phyloP scores from a whole-genome alignment of 2,888 invertebrate species.

The Yponomeuta evonymella region DNA sequence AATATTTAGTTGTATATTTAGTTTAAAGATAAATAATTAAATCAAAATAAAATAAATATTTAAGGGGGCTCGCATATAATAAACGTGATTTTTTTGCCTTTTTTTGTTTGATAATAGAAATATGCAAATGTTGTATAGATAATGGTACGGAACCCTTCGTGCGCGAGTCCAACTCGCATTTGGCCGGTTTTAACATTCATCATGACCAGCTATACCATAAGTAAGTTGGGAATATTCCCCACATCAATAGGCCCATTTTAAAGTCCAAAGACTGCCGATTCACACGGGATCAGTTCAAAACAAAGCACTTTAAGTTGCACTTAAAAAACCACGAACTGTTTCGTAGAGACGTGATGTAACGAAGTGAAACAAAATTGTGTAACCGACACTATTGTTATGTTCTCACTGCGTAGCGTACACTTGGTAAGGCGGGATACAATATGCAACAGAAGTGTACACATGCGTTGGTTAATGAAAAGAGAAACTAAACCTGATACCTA shows the following conservation, averaged over 20 bases:
- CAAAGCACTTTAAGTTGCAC: conserved; percentile 11
- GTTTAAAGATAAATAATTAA: too few relatives aligned
- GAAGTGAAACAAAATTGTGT: conserved; percentile 18
- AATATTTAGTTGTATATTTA: too few relatives aligned
- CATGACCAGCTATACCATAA: not conserved
- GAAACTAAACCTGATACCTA: too few relatives aligned
- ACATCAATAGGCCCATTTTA: not conserved
- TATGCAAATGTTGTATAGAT: too few relatives aligned
- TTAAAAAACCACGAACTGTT: conserved; percentile 12
- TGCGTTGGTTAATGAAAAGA: too few relatives aligned
- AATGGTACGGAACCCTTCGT: too few relatives aligned
- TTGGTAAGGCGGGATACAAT: not conserved
- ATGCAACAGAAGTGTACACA: not conserved
- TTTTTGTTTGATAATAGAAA: too few relatives aligned
- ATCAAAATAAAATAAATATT: too few relatives aligned
- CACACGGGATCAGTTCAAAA: conserved; percentile 26
- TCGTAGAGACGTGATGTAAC: conserved; percentile 28
- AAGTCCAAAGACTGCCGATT: conserved; percentile 17
- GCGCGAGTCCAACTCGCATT: too few relatives aligned
- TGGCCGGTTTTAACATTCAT: too few relatives aligned
- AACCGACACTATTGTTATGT: conserved; percentile 15
- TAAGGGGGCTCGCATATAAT: too few relatives aligned
- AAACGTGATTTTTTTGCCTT: too few relatives aligned
- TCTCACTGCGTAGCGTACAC: not conserved
- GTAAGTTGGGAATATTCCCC: not conserved